A percentile compares a stretch with the other conserved stretches of the same genome.
Evolutionary conservation across 2,113 vertebrate species (phyloP).

Genomic region (Daubentonia madagascariensis): DNA sequence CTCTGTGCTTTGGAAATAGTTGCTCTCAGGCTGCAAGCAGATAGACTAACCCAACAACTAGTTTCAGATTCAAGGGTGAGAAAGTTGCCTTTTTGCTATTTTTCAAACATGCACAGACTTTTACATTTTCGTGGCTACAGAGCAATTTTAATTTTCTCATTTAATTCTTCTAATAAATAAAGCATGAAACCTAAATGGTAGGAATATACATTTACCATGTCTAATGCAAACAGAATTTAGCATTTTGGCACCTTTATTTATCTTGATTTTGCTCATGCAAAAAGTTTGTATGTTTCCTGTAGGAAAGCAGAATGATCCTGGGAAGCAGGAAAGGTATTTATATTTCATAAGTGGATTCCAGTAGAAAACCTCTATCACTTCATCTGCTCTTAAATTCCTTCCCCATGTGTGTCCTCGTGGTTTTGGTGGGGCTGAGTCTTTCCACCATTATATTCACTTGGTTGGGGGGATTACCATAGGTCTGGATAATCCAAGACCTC

Average conservation of each 20-base stretch:
- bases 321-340: background rate
- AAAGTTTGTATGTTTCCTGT: background rate
- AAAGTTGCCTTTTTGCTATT: background rate
- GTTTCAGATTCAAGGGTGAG: background rate
- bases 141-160: background rate
- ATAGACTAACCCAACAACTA: background rate
- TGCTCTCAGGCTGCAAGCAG: background rate
- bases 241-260: background rate
- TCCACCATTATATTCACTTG: background rate
- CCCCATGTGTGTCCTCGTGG: background rate
- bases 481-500: background rate
- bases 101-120: background rate
- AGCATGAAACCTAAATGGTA: background rate
- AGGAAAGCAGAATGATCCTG: background rate
- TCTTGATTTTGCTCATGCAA: background rate
- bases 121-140: background rate
- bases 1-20: background rate
- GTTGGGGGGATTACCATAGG: rapidly evolving
- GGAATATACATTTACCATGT: background rate
- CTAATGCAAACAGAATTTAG: background rate
- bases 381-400: background rate
- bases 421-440: background rate
- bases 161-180: conserved; percentile 19
- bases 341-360: background rate
- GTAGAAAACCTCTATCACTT: background rate